Conservation (phyloP, 1,140 invertebrate genomes). For the Drosophila equinoxialis region DNA sequence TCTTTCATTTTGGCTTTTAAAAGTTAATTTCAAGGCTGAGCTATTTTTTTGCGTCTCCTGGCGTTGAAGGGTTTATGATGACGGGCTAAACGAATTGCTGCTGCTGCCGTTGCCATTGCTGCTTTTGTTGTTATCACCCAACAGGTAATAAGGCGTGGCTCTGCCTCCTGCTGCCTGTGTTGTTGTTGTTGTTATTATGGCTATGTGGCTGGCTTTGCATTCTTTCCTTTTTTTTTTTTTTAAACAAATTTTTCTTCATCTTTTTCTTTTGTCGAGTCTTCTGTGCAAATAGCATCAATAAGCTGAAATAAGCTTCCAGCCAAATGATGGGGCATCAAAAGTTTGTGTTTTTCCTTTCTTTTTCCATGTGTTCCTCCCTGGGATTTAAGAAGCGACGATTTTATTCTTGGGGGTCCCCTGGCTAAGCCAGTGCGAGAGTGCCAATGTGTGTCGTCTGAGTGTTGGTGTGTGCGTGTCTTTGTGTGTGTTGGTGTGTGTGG, state of each 20-base stretch:
- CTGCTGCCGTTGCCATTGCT: conserved; percentile 26
- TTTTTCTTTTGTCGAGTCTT: conserved; percentile 3
- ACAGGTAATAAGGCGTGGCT: conserved; percentile 52
- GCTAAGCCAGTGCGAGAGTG: conserved; percentile 34
- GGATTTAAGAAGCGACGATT: conserved; percentile 36
- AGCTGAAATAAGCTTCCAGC: conserved; percentile 65
- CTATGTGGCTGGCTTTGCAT: conserved; percentile 65
- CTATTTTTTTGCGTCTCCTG: conserved; percentile 48
- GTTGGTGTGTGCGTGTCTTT: conserved; percentile 22
- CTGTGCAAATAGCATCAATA: conserved; percentile 72
- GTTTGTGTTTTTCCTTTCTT: conserved; percentile 7
- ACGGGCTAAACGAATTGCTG: conserved; percentile 52
- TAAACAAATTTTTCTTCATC: conserved; percentile 46
- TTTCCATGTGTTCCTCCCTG: conserved; percentile 52
- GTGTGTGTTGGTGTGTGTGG: conserved; percentile 22
- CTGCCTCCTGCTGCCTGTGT: background rate
- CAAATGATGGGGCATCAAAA: conserved; percentile 66
- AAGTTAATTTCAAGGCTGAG: conserved; percentile 82
- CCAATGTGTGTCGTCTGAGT: background rate
- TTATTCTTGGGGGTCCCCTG: conserved; percentile 18
- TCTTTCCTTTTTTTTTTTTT: conserved; percentile 36
- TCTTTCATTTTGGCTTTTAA: conserved; percentile 47
- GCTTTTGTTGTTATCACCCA: conserved; percentile 33
- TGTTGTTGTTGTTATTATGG: background rate
- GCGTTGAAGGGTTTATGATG: conserved; percentile 63